phyloP scores from a whole-genome alignment of 2,113 vertebrate species.

The Semicossyphus pulcher region DNA sequence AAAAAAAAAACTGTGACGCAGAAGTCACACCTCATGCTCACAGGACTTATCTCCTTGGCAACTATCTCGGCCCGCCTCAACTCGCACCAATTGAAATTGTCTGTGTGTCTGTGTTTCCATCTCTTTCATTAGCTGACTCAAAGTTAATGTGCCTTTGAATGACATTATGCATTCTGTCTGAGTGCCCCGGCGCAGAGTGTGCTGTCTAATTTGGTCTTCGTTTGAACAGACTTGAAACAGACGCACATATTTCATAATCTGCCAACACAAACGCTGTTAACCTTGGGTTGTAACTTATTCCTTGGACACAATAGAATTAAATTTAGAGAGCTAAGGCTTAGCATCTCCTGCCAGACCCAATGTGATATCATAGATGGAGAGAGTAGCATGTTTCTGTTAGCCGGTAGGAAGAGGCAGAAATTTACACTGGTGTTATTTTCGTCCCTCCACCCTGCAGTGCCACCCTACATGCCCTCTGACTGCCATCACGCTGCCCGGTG shows the following conservation, averaged over 20 bases:
- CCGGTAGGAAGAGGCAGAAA: conserved; percentile 12
- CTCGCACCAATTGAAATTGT: conserved; percentile 51
- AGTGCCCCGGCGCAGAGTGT: background rate
- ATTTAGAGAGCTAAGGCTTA: conserved; percentile 18
- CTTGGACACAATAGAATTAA: conserved; percentile 1
- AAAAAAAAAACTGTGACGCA: conserved; percentile 46
- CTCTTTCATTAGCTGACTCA: conserved; percentile 61
- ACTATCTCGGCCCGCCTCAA: conserved; percentile 61
- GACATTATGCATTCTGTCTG: conserved; percentile 52
- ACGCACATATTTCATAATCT: conserved; percentile 25
- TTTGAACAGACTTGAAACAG: conserved; percentile 44
- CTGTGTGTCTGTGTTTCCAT: conserved; percentile 35
- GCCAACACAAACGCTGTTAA: conserved; percentile 48
- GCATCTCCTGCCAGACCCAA: conserved; percentile 21
- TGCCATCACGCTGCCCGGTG: conserved; percentile 48
- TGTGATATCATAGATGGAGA: background rate
- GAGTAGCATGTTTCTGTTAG: background rate
- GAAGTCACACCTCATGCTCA: conserved; percentile 69
- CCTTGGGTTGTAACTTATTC: conserved; percentile 41
- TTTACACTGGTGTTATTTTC: conserved; percentile 66
- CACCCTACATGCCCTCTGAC: conserved; percentile 55
- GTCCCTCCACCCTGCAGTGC: conserved; percentile 49
- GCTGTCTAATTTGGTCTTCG: conserved; percentile 42
- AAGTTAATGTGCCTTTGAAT: conserved; percentile 73
- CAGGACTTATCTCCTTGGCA: conserved; percentile 77